Base-by-base conservation (phyloP, 2,113 vertebrate species). In the Hymenochirus boettgeri region DNA sequence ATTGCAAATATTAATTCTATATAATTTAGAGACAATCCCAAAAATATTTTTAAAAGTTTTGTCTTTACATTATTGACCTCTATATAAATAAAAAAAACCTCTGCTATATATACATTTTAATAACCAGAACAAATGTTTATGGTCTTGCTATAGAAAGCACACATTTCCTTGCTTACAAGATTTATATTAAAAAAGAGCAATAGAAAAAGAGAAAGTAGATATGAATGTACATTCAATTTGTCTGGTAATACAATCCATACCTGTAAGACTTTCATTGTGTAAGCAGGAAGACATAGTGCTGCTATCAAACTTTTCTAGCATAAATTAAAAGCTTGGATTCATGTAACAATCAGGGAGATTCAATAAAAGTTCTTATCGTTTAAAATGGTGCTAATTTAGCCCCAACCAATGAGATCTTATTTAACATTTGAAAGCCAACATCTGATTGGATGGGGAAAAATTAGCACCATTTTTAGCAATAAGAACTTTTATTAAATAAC, bases 221-320 rank as follows among this genome's bases (percentile, higher is more conserved):
- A 73, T 77, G 84, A 74, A 81, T 89, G 89, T 93, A 97, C 93
- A 98, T 98, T 98, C 93, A 96, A 83, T 85, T 80, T 89, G 90
- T 95, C 93, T 89, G 87, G 88, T 91, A 84, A 89, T 91, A 94
- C 92, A 94, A 90, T 92, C 91, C 83, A 84, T 79, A 83, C 75
- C 75, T 82, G 80, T 75, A 79, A 71, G 67, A 76, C 79, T 76
- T 71, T 84, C 80, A 79, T 81, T 79, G 71, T 47, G 69, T 75
- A 79, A 80, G 84, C 77, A 83, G 83, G 92, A 94, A 94, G 93
- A 92, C 88, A 77, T 88, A 77, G 74, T 90, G 89, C 82, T 80
- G 81, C 72, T 62, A 56, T 79, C 80, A 66, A 50, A 27, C 13
- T 22, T n/a, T n/a, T n/a, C n/a, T n/a, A n/a, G n/a, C n/a, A n/a